Evolutionary conservation across 2,113 vertebrate species (phyloP).

Genomic region (Okapia johnstoni): DNA sequence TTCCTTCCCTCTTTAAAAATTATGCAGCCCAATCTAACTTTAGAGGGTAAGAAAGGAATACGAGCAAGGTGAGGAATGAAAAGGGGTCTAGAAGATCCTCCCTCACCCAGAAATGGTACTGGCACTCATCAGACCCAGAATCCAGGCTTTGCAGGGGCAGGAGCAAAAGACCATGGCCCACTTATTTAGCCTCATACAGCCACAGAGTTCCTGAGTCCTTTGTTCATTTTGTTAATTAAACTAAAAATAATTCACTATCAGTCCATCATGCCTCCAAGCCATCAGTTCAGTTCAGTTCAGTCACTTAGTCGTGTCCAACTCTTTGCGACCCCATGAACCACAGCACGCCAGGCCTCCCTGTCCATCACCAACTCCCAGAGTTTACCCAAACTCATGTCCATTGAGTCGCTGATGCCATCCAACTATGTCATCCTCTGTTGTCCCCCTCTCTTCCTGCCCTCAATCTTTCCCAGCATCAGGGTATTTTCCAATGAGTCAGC

Average conservation of each 20-base stretch:
- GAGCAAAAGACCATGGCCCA: fast-evolving
- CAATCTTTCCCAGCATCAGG: too few species aligned
- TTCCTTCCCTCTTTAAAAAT: background rate
- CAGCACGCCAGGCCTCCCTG: too few species aligned
- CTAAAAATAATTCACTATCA: background rate
- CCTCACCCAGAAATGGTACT: background rate
- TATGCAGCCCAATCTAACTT: background rate
- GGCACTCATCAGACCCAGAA: background rate
- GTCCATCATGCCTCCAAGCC: background rate
- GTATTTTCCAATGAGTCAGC: too few species aligned
- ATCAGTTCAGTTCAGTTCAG: too few species aligned
- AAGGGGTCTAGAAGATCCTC: background rate
- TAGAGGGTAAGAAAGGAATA: background rate
- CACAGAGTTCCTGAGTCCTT: background rate
- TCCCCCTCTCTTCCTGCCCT: too few species aligned
- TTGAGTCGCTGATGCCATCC: too few species aligned
- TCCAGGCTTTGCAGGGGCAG: background rate
- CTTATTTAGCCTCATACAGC: background rate
- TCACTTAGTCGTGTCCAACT: too few species aligned
- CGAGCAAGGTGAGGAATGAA: background rate
- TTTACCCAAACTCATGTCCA: too few species aligned
- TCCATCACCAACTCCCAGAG: too few species aligned
- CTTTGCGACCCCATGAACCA: too few species aligned
- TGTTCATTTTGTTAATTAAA: background rate
- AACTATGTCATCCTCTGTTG: too few species aligned